Base-by-base conservation (phyloP, 2,888 invertebrate species). In the Glaucopsyche alexis region DNA sequence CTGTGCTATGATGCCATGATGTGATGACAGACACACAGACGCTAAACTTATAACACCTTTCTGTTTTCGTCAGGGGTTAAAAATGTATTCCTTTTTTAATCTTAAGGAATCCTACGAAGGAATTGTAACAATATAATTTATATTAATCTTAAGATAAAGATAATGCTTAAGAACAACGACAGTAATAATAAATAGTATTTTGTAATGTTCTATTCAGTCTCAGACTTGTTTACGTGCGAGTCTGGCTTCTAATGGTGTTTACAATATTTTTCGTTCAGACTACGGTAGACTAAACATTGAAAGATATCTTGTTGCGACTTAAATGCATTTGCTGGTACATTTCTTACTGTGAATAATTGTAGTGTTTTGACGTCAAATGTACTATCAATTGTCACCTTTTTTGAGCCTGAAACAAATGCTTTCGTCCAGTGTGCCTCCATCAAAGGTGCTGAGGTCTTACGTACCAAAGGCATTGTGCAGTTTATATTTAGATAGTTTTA, bases 201-300 rank as follows among this genome's bases (percentile, higher is more conserved):
- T 69, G 69, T 69, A 69, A 19, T 69, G 69, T 47, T 60, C 60
- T 60, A 49, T 47, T 49, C 49, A 47, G 69, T 47, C 29, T 38
- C 14, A 38, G 14, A 69, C 45, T 47, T 72, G 72, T 72, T 72
- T 72, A 72, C 72, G 64, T 47, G 45, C n/a, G 47, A 14, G 72
- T 72, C 72, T 50, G 64, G 65, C 16, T 42, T 67, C 66, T 72
- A 72, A 72, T 72, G 72, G 72, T 72, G 72, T 72, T 72, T 72
- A 67, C 72, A 42, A 52, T 66, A 72, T 69, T 29, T 49, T 29
- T 29, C 45, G 29, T 19, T 60, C 69, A 69, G 67, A 67, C 29
- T 47, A 49, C 69, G 49, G 47, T 49, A 69, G 69, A 69, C 69
- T 69, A 49, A 69, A 69, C 69, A 69, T 60, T 69, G 69, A 29